Evolutionary conservation across 2,797 vertebrate species (phyloP).

Genomic region (Aselliscus stoliczkanus): DNA sequence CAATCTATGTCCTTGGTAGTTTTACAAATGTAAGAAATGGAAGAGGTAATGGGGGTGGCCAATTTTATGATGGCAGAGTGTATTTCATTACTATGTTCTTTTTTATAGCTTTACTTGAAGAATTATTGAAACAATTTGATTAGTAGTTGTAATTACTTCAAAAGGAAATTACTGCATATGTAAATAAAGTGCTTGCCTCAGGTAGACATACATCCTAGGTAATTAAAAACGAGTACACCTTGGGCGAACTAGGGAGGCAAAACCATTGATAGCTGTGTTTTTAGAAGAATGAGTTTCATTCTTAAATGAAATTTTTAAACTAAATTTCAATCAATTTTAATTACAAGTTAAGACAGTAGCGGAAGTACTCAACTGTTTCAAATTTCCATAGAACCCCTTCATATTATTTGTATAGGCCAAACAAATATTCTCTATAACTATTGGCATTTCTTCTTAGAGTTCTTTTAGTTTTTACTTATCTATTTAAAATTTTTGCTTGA

Average conservation of each 20-base stretch:
- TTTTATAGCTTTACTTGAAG: slow-evolving; percentile 10
- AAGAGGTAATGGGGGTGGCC: neutral
- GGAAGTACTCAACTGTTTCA: neutral
- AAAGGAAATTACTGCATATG: neutral
- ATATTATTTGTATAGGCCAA: neutral
- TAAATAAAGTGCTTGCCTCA: neutral
- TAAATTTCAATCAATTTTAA: slow-evolving; percentile 18
- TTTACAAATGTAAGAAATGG: neutral
- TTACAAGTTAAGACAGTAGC: neutral
- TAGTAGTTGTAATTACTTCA: neutral
- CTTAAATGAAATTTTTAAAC: neutral
- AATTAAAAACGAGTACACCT: neutral
- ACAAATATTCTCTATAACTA: neutral
- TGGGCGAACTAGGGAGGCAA: neutral
- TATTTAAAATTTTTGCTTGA: slow-evolving; percentile 28
- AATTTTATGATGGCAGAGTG: neutral
- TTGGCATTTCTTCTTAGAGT: neutral
- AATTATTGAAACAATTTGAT: slow-evolving; percentile 19
- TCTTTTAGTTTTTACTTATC: neutral
- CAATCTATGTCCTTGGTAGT: neutral
- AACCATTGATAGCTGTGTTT: neutral
- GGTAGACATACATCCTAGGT: neutral
- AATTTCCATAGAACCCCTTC: neutral
- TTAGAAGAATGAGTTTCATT: slow-evolving; percentile 33
- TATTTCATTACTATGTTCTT: neutral